phyloP scores from a whole-genome alignment of 2,888 invertebrate genomes.

The Xanthorhoe designata region DNA sequence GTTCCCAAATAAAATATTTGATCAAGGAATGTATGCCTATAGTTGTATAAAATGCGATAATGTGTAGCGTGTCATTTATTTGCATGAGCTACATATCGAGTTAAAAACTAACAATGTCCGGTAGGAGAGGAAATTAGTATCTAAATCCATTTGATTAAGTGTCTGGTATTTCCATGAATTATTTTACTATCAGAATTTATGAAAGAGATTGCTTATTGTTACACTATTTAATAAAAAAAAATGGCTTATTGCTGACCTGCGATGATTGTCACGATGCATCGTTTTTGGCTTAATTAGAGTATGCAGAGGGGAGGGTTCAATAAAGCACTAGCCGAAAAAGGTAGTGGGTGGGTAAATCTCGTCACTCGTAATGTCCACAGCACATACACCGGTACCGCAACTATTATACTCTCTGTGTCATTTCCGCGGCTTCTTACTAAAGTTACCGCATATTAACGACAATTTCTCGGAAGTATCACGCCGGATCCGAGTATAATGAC shows the following conservation, averaged over 20 bases:
- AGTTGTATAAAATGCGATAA: background rate
- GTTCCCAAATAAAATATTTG: background rate
- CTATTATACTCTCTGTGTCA: background rate
- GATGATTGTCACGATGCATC: no score
- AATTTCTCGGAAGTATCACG: slow-evolving; percentile 47
- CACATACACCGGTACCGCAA: slow-evolving; percentile 8
- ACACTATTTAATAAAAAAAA: no score
- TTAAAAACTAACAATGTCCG: slow-evolving; percentile 10
- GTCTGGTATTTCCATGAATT: no score
- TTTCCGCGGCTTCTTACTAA: slow-evolving; percentile 8
- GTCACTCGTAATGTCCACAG: slow-evolving; percentile 10
- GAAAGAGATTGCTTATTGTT: no score
- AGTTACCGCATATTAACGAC: slow-evolving; percentile 15
- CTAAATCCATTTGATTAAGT: background rate
- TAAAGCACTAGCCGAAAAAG: no score
- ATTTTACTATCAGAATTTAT: no score
- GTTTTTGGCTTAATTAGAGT: no score
- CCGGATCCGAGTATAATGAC: slow-evolving; percentile 52
- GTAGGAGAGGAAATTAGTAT: slow-evolving; percentile 18
- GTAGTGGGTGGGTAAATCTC: background rate
- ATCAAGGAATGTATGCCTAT: background rate
- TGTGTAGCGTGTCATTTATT: slow-evolving; percentile 5
- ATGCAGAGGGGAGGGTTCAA: no score
- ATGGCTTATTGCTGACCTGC: no score
- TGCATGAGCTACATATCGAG: slow-evolving; percentile 1